Evolutionary conservation across 2,113 vertebrate genomes (phyloP), one percentile per base, ranked within the genome.

Genomic region (Narcine bancroftii): DNA sequence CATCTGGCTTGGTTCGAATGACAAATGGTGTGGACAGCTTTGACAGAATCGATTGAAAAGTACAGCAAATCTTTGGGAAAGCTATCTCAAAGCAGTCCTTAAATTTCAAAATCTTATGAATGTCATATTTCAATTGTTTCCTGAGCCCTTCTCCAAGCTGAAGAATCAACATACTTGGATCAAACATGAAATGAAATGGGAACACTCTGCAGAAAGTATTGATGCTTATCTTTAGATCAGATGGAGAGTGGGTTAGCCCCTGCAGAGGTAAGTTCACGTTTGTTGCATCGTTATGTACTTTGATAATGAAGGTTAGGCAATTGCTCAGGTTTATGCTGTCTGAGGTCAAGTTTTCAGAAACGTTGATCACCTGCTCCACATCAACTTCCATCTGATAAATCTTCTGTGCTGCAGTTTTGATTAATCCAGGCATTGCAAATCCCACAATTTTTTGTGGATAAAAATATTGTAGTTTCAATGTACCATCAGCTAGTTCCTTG

Each of bases 151-250:
- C 99, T 45, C 99, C 99, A 39, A 99, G 97, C 96, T 99, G 98
- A 85, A 99, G 96, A 42, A 99, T 93, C 50, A 96, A 93, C 99
- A 99, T 99, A 93, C 94, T 96, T 79, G 97, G 95, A 92, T 99
- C 99, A 93, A 99, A 96, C 95, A 99, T 98, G 92, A 99, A 93
- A 93, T 99, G 99, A 95, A 99, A 99, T 0, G 99, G 99, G 92
- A 99, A 99, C 81, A 98, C 98, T 94, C 97, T 95, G 95, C 98
- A 99, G 95, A 99, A 99, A 11, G 98, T 99, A 93, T 94, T 98
- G 96, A 99, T 97, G 94, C 97, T 96, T 79, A 99, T 98, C 93
- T 97, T 95, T 93, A 99, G 96, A 94, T 99, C 98, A 4, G 96
- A 94, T 0, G 98, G 97, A 39, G 96, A 96, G 6, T 95, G 96